These are phyloP conservation scores for Patella depressa DNA, from an alignment of 2,888 invertebrate genomes.

Conservation along the genomic window DNA sequence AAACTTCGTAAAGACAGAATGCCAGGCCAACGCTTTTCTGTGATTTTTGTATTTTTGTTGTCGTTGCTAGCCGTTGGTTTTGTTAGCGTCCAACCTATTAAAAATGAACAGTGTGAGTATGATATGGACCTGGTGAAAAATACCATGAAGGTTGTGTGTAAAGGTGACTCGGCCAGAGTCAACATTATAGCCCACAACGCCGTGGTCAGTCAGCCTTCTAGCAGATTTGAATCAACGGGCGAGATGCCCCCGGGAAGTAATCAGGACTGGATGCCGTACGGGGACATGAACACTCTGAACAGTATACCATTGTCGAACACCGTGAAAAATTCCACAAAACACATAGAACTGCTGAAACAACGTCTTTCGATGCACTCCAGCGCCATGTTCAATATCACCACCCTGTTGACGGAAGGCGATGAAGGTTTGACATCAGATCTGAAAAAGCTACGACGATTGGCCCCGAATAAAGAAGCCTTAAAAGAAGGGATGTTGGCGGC, in stretches of 20 bases:
- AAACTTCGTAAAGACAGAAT: too few species aligned
- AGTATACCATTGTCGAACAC: conserved; percentile 31
- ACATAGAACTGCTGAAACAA: conserved; percentile 46
- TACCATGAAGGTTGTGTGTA: conserved; percentile 36
- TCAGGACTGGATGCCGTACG: conserved; percentile 3
- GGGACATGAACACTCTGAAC: neutral
- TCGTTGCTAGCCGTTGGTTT: neutral
- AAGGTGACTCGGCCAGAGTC: conserved; percentile 32
- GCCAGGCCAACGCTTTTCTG: too few species aligned
- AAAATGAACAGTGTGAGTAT: conserved; percentile 38
- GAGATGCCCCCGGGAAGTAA: neutral
- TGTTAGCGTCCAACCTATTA: conserved; percentile 14
- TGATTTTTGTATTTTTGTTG: too few species aligned
- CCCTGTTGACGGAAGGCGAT: conserved; percentile 48
- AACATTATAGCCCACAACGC: conserved; percentile 39
- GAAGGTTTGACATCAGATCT: conserved; percentile 48
- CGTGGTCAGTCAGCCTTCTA: neutral
- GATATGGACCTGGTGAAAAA: conserved; percentile 37
- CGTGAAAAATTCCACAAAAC: conserved; percentile 47
- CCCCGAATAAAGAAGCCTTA: conserved; percentile 26
- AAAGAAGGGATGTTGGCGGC: conserved; percentile 57
- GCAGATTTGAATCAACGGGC: neutral
- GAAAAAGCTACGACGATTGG: conserved; percentile 36
- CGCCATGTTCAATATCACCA: conserved; percentile 49
- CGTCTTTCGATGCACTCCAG: conserved; percentile 41